Conservation (phyloP, 2,888 invertebrate species). For the Margaritifera margaritifera region DNA sequence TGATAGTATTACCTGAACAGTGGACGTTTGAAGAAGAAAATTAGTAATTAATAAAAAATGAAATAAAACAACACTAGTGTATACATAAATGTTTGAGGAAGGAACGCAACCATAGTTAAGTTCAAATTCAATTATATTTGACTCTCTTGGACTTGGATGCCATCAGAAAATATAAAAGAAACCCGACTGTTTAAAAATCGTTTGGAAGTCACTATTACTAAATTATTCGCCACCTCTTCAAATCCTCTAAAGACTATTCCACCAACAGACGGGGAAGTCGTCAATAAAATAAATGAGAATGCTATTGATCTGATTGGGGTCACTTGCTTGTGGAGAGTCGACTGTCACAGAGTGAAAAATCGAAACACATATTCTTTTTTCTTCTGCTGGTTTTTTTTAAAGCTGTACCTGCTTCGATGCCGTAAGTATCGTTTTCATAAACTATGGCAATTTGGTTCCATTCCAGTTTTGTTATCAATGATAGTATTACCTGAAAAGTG, state of each 20-base stretch:
- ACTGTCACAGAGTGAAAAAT: background rate
- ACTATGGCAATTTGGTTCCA: conserved; percentile 52
- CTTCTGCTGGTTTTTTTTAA: conserved; percentile 15
- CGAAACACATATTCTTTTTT: conserved; percentile 33
- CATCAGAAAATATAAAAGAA: conserved; percentile 11
- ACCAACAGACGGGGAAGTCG: conserved; percentile 6
- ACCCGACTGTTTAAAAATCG: background rate
- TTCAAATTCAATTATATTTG: no score
- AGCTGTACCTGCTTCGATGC: conserved; percentile 17
- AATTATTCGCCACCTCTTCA: conserved; percentile 1
- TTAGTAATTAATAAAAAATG: no score
- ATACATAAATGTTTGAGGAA: no score
- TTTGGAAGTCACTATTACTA: conserved; percentile 7
- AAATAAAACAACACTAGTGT: no score
- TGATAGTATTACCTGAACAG: conserved; percentile 37
- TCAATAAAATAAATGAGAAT: background rate
- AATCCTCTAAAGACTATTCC: conserved; percentile 17
- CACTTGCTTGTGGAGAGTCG: no score
- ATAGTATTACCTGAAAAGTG: conserved; percentile 34
- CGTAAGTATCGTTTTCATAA: conserved; percentile 41
- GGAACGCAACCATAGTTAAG: no score
- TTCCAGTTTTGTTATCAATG: conserved; percentile 30
- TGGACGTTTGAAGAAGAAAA: no score
- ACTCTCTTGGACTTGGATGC: background rate
- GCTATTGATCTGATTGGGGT: no score